These are phyloP conservation scores for Lindbergichthys nudifrons DNA, from an alignment of 2,797 vertebrate genomes.

Conservation along the genomic window DNA sequence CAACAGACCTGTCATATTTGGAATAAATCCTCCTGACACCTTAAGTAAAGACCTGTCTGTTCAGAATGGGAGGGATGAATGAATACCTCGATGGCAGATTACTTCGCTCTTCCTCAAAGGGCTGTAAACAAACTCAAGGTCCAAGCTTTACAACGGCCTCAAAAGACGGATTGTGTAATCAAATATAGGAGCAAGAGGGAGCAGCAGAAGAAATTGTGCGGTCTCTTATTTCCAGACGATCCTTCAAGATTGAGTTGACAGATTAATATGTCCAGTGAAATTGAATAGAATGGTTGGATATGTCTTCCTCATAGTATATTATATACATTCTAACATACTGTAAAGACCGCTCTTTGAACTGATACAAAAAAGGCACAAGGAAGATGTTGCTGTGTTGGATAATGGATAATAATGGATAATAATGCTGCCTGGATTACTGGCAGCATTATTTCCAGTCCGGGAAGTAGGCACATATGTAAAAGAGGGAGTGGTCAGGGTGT, in stretches of 20 bases:
- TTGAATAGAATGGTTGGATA: background rate
- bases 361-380: background rate
- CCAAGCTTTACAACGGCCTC: constrained; percentile 63
- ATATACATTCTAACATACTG: background rate
- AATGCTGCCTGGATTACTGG: background rate
- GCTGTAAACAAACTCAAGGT: constrained; percentile 69
- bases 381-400: too few species aligned
- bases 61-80: background rate
- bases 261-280: background rate
- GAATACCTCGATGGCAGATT: background rate
- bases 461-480: too few species aligned
- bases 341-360: background rate
- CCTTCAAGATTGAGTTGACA: background rate
- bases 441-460: background rate
- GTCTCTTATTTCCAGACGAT: background rate
- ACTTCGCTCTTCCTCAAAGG: constrained; percentile 57
- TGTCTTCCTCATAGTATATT: background rate
- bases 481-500: too few species aligned
- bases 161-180: constrained; percentile 17
- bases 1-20: background rate
- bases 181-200: background rate
- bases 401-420: too few species aligned
- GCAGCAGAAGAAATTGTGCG: background rate
- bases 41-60: background rate
- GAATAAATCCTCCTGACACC: background rate